These are phyloP conservation scores for Urocyon cinereoargenteus DNA, from an alignment of 2,797 vertebrate species.

Conservation along the genomic window DNA sequence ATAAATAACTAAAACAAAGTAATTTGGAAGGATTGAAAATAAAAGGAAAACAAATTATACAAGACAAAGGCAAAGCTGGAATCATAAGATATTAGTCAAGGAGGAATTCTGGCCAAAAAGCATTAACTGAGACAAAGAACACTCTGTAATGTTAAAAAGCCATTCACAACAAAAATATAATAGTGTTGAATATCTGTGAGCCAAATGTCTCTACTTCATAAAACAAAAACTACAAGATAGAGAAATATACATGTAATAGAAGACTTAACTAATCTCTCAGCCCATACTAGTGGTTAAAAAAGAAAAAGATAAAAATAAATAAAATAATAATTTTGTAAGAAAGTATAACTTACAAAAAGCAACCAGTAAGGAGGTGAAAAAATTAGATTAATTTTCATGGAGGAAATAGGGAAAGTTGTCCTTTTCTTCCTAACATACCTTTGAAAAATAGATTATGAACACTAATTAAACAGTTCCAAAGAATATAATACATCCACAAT, in stretches of 20 bases:
- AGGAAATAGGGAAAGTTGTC: neutral
- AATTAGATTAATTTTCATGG: neutral
- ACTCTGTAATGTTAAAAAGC: neutral
- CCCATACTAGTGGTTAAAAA: neutral
- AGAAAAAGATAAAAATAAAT: slow-evolving; percentile 17
- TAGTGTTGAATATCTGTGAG: neutral
- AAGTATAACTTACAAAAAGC: neutral
- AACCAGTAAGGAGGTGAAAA: neutral
- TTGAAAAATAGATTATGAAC: neutral
- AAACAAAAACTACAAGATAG: slow-evolving; percentile 14
- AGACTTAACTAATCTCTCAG: neutral
- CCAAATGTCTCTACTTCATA: neutral
- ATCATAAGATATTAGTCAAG: slow-evolving; percentile 2
- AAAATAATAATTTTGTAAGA: neutral
- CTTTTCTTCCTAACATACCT: neutral
- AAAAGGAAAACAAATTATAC: neutral
- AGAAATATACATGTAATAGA: neutral
- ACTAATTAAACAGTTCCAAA: neutral
- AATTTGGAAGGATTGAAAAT: slow-evolving; percentile 41
- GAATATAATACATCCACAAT: neutral
- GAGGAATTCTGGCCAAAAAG: slow-evolving; percentile 8
- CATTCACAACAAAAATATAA: slow-evolving; percentile 17
- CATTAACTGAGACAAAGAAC: neutral
- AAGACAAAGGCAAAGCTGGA: neutral
- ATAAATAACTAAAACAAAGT: slow-evolving; percentile 2